Base-by-base conservation (phyloP, 2,113 vertebrate species). In the Accipiter virgatus region DNA sequence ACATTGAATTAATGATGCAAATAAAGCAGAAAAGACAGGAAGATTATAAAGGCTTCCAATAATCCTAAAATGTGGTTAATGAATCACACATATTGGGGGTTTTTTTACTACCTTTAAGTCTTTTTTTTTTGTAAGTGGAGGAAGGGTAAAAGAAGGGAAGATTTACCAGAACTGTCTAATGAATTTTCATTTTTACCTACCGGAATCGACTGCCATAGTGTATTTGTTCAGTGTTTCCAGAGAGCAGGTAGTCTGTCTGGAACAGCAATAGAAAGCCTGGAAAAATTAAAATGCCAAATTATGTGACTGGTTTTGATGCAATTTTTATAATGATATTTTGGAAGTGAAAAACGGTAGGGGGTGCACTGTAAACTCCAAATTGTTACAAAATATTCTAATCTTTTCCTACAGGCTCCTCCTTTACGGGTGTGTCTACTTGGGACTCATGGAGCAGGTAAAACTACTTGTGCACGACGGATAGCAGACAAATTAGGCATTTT, bases 401-500 rank as follows among this genome's bases (percentile, higher is more conserved):
- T 45, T 77, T 27, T 58, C 25, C 70, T 48, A 21, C 31, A 99
- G 99, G 98, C 98, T 94, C 99, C 99, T 82, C 98, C 99, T 18
- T 79, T 99, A 94, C 98, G 99, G 52, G 88, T 99, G 32, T 98
- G 98, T 86, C 75, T 99, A 53, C 91, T 99, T 36, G 99, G 99
- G 11, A 65, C 98, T 53, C 98, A 96, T 25, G 99, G 99, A 77
- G 98, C 99, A 43, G 99, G 99, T 36, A 99, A 99, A 98, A 99
- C 98, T 47, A 81, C 96, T 50, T 97, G 98, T 87, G 99, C 98
- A 40, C 97, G 98, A 81, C 98, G 98, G 97, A 73, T 99, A 67
- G 99, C 99, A 62, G 91, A 98, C 52, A 98, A 98, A 75, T 98
- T 99, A 55, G 98, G 98, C 22, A 96, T 99, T 87, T 99, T 99